Base-by-base conservation (phyloP, 1,140 invertebrate species). In the Carposina sasakii region DNA sequence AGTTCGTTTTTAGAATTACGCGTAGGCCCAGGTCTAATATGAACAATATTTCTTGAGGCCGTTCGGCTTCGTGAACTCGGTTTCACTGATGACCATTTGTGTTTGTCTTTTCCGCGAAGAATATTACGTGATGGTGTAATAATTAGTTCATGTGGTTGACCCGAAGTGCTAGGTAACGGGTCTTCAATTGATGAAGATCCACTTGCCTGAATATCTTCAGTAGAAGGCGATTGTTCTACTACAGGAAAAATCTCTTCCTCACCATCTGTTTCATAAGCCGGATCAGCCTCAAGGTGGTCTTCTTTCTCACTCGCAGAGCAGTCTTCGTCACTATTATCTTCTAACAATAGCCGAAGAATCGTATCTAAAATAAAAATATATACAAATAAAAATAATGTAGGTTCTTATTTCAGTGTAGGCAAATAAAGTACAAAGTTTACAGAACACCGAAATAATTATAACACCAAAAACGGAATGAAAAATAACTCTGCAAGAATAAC, bases 281-380 rank as follows among this genome's bases (percentile, higher is more conserved):
- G 33, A 36, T 36, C 33, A 36, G 15, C 33, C 33, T 36, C 33
- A 15, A 36, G 6, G 33, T 36, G 33, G 33, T 36, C 33, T 36
- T 36, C 33, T 15, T 36, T 36, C 33, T 36, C 33, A 36, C 33
- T 36, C 33, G 6, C 33, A 9, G 33, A 36, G 6, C 6, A 36
- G 15, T 36, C 16, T 36, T 36, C 33, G 16, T 36, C 33, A 36
- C 16, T 15, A 36, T 36, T 36, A 36, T n/a, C 33, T n/a, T 6
- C 33, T 15, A 36, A 36, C 15, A 36, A 36, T 16, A 36, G 33
- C 33, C 15, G 33, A 36, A 12, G 33, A 36, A 36, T 36, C 33
- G 16, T 36, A 36, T 15, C 33, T 36, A 36, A 36, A 36, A 36
- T 36, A n/a, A 36, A 36, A 36, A 36, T n/a, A 28, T 28, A 28